Evolutionary conservation across 2,113 vertebrate species (phyloP), one percentile per base, ranked within the genome.

Genomic region (Cnemophilus loriae): DNA sequence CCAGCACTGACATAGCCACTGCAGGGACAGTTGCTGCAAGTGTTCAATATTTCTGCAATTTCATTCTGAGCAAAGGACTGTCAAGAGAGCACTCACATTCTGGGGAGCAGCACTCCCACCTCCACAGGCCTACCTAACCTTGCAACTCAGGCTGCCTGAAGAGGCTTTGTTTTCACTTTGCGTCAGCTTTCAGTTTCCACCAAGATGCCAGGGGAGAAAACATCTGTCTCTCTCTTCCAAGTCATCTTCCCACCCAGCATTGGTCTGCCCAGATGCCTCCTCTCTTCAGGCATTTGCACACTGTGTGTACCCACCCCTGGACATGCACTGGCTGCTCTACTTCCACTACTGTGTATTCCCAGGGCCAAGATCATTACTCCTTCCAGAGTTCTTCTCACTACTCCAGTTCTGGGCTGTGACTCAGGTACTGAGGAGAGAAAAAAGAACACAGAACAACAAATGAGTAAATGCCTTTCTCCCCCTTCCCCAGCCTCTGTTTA

Each of bases 331-430:
- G 28, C 39, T 71, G 37, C 1, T 8, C 52, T 13, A 11, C 20
- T 83, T 63, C 57, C 42, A 49, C 27, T 6, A 7, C 33, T 1
- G 0, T 1, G 0, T 44, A 18, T 35, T 77, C 50, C 32, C 60
- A 87, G 77, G 15, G 42, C 9, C 23, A 69, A 41, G 50, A 87
- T 60, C 16, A 6, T 3, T 32, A 33, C 39, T 60, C 20, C 41
- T 77, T 73, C 32, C 69, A 39, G n/a, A 65, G 41, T 3, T 49
- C 74, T n/a, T 39, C 55, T 77, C 55, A 39, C 21, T 74, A 23
- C n/a, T 70, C 21, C 33, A 52, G 17, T 24, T 93, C 35, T 55
- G 18, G 39, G 32, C 65, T 5, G 0, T 39, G 47, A 24, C 49
- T 73, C 33, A 27, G 32, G 21, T 27, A 50, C 55, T 17, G 28